phyloP scores from a whole-genome alignment of 2,797 vertebrate genomes.

The Sebastes vulpes region DNA sequence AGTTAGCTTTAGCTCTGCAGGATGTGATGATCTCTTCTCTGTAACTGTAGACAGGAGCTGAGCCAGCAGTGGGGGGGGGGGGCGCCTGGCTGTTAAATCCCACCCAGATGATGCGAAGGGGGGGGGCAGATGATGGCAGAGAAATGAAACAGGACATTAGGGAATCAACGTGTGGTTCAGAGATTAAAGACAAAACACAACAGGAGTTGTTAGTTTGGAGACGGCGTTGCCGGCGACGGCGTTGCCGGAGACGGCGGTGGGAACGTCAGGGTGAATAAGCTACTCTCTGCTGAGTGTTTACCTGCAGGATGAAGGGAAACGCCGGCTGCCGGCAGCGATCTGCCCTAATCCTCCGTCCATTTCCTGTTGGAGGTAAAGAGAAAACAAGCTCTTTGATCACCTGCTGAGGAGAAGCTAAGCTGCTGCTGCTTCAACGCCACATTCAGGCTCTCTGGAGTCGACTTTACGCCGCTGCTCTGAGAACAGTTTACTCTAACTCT shows the following conservation, averaged over 20 bases:
- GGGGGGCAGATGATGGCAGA: conserved; percentile 23
- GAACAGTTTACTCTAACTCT: too few species aligned
- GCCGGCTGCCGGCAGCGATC: conserved; percentile 23
- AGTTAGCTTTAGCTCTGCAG: conserved; percentile 24
- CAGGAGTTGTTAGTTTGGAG: conserved; percentile 10
- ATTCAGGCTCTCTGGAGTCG: too few species aligned
- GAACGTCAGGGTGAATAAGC: conserved; percentile 34
- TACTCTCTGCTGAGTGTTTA: conserved; percentile 44
- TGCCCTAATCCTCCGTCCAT: conserved; percentile 41
- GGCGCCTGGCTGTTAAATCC: conserved; percentile 34
- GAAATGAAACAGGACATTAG: conserved; percentile 10
- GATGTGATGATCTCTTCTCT: conserved; percentile 20
- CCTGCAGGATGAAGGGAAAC: conserved; percentile 43
- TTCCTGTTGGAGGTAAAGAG: conserved; percentile 14
- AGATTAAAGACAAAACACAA: conserved; percentile 33
- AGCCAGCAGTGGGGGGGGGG: conserved; percentile 35
- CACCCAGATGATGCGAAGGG: background rate
- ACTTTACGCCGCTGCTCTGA: too few species aligned
- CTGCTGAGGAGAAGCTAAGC: background rate
- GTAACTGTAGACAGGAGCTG: conserved; percentile 21
- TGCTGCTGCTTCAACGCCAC: too few species aligned
- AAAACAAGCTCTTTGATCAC: conserved; percentile 47
- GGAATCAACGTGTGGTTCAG: conserved; percentile 7
- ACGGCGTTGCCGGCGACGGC: background rate
- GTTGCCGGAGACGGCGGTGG: background rate